Base-by-base conservation (phyloP, 2,797 vertebrate species). In the Chaenodraco wilsoni region DNA sequence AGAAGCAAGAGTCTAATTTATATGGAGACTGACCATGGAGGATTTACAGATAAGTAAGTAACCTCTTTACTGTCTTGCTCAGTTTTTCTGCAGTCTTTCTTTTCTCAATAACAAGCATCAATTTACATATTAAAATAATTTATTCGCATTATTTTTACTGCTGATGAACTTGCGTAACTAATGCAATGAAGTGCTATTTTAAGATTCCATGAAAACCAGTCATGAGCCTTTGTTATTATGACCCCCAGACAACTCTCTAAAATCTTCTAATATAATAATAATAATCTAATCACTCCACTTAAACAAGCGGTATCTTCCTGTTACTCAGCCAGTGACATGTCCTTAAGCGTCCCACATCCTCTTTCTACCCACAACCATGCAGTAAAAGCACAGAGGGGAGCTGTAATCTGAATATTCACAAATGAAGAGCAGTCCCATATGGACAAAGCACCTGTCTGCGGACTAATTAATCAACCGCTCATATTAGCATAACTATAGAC, bases 401-500 rank as follows among this genome's bases (percentile, higher is more conserved):
- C 51, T 56, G 65, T 83, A 56, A 80, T 83, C 46, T 45, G 9
- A 68, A 75, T 61, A 74, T 78, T 78, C 66, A 31, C 74, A 76
- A 76, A 77, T 78, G 43, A 65, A 65, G 57, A 60, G 37, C 19
- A 51, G 44, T 49, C 19, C 60, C 74, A 74, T 83, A 64, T 76
- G 67, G 68, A 70, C 67, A 69, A 65, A 78, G 41, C 69, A 75
- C 59, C 62, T 84, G 72, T 40, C 43, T 63, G 48, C 59, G 43
- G 19, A 66, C 40, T 59, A 80, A 87, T 89, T 81, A 79, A 88
- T 85, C 49, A 81, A 51, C 59, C 15, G 45, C 56, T 70, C 27
- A 37, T 72, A 85, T 89, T 89, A 82, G 69, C 86, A 87, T 82
- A 74, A 82, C 62, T 58, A 70, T 63, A 57, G 69, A 59, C 65